phyloP scores from a whole-genome alignment of 64 coral and sea anemone species.

The Porites lutea region DNA sequence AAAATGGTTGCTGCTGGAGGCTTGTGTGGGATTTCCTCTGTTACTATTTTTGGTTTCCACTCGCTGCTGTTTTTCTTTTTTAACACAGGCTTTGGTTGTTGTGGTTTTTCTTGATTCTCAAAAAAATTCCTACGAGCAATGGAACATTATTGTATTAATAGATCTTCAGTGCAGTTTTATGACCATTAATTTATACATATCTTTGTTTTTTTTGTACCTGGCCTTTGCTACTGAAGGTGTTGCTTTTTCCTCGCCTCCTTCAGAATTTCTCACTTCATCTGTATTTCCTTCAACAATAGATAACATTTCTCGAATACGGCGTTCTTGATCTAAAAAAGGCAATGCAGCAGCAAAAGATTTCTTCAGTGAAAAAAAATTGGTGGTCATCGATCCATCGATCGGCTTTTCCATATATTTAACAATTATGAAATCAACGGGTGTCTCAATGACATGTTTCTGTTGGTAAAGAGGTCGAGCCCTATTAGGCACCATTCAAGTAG shows the following conservation, averaged over 20 bases:
- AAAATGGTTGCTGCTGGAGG: not conserved
- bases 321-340: conserved; percentile 55
- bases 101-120: conserved; percentile 29
- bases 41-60: conserved; percentile 2
- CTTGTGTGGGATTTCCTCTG: not conserved
- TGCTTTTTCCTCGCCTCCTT: not conserved
- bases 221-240: not conserved
- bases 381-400: no score
- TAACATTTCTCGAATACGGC: conserved; percentile 81
- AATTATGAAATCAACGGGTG: no score
- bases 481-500: no score
- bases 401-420: no score
- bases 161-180: no score
- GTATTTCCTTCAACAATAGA: conserved; percentile 60
- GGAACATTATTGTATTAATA: not conserved
- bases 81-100: not conserved
- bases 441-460: no score
- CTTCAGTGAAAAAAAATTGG: no score
- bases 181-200: no score
- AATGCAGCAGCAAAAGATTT: no score
- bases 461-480: no score
- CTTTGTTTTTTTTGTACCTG: not conserved
- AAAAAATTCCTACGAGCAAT: conserved; percentile 12
- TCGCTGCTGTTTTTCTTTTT: conserved; percentile 11
- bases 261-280: not conserved